These are phyloP conservation scores for Diaperis boleti DNA, from an alignment of 2,888 invertebrate species.

Conservation along the genomic window DNA sequence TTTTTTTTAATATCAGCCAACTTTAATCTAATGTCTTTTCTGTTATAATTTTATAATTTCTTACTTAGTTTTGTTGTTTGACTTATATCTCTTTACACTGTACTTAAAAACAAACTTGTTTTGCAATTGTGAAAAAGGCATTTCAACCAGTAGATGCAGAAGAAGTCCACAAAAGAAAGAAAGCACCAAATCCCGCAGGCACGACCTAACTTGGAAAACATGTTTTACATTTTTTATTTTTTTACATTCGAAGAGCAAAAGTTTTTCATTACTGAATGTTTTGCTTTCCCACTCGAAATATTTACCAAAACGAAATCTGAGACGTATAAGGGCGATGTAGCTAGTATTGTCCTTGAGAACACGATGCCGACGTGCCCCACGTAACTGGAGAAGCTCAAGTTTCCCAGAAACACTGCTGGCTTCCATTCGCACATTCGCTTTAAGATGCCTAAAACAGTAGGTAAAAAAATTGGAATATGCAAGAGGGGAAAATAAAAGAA, in stretches of 20 bases:
- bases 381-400: conserved; percentile 50
- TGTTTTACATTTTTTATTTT: background rate
- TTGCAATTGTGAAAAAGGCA: conserved; percentile 50
- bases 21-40: too few relatives aligned
- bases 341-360: conserved; percentile 48
- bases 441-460: conserved; percentile 45
- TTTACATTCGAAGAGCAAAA: too few relatives aligned
- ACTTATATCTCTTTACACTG: background rate
- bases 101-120: conserved; percentile 42
- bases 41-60: too few relatives aligned
- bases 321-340: conserved; percentile 45
- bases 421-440: conserved; percentile 48
- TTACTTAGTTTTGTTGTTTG: background rate
- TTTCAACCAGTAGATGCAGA: conserved; percentile 51
- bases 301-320: conserved; percentile 53
- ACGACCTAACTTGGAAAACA: conserved; percentile 51
- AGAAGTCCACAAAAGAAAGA: conserved; percentile 51
- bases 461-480: too few relatives aligned
- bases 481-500: too few relatives aligned
- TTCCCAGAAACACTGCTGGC: conserved; percentile 47
- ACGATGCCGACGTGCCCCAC: conserved; percentile 48
- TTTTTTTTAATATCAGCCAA: too few relatives aligned
- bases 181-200: conserved; percentile 47
- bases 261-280: too few relatives aligned
- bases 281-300: too few relatives aligned